A percentile compares a stretch with the other conserved stretches of the same genome.
Conservation (phyloP, 2,797 vertebrate genomes). For the Lophotriccus pileatus region DNA sequence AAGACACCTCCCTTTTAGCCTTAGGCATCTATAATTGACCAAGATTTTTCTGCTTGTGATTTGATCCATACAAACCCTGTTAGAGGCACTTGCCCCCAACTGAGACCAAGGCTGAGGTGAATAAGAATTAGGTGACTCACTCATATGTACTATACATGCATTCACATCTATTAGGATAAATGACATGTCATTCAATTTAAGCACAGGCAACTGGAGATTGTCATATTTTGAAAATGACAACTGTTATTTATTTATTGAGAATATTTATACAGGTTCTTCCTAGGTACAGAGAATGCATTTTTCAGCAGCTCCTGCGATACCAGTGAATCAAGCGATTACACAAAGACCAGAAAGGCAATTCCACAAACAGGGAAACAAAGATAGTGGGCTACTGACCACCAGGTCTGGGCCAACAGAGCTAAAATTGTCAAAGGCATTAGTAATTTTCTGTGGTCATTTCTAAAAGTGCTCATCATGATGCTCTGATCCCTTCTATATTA, state of each 20-base stretch:
- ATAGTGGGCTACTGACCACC: neutral
- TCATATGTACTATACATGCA: slow-evolving; percentile 69
- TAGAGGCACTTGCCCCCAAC: slow-evolving; percentile 78
- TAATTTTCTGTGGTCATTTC: slow-evolving; percentile 1
- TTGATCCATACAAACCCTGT: slow-evolving; percentile 81
- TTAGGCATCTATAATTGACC: slow-evolving; percentile 78
- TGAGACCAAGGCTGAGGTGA: slow-evolving; percentile 77
- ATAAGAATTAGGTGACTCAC: slow-evolving; percentile 79
- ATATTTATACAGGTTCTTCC: slow-evolving; percentile 77
- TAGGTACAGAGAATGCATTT: slow-evolving; percentile 69
- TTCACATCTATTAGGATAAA: slow-evolving; percentile 81
- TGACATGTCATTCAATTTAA: slow-evolving; percentile 76
- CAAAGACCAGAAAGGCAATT: neutral
- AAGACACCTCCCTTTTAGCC: slow-evolving; percentile 69
- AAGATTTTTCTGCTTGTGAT: slow-evolving; percentile 78
- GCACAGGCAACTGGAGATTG: slow-evolving; percentile 79
- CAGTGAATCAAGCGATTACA: neutral
- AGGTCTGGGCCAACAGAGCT: neutral
- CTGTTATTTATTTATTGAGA: slow-evolving; percentile 83
- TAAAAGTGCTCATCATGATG: neutral
- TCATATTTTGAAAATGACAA: slow-evolving; percentile 82
- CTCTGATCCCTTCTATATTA: neutral
- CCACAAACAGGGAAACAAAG: neutral
- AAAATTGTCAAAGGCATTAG: neutral
- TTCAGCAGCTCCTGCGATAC: slow-evolving; percentile 30